These are phyloP conservation scores for Mimachlamys varia DNA, from an alignment of 2,888 invertebrate genomes.

Conservation along the genomic window DNA sequence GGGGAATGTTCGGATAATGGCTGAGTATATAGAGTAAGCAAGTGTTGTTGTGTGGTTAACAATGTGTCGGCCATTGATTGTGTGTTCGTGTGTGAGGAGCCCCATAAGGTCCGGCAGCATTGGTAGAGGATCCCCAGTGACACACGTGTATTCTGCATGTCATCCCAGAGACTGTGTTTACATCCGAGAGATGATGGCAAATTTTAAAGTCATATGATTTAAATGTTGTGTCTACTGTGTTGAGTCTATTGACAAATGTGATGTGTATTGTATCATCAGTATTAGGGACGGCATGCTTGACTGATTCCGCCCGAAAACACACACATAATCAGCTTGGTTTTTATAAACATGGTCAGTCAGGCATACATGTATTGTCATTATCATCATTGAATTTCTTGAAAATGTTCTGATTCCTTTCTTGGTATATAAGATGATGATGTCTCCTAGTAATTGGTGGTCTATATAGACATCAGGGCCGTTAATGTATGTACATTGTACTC, in stretches of 20 bases:
- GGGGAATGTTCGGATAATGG: conserved; percentile 1
- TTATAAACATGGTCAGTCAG: not conserved
- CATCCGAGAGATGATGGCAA: not conserved
- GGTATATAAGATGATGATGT: not conserved
- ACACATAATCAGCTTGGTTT: not conserved
- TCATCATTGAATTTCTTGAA: not conserved
- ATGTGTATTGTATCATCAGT: not conserved
- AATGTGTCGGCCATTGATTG: conserved; percentile 21
- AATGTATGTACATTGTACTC: not conserved
- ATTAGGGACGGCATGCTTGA: not conserved
- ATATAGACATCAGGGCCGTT: not conserved
- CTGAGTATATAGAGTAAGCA: conserved; percentile 13
- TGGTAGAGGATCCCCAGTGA: not conserved
- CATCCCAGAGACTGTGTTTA: not conserved
- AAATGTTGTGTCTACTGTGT: not conserved
- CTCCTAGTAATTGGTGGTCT: not conserved
- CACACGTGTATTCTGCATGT: not conserved
- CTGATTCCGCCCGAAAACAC: not conserved
- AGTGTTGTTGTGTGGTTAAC: not conserved
- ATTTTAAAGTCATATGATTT: not conserved
- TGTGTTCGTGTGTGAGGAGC: not conserved
- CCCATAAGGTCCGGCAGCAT: not conserved
- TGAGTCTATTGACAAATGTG: not conserved
- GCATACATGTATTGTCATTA: not conserved
- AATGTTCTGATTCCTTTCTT: not conserved